Evolutionary conservation across 2,797 vertebrate genomes (phyloP).

Genomic region (Notamacropus eugenii): DNA sequence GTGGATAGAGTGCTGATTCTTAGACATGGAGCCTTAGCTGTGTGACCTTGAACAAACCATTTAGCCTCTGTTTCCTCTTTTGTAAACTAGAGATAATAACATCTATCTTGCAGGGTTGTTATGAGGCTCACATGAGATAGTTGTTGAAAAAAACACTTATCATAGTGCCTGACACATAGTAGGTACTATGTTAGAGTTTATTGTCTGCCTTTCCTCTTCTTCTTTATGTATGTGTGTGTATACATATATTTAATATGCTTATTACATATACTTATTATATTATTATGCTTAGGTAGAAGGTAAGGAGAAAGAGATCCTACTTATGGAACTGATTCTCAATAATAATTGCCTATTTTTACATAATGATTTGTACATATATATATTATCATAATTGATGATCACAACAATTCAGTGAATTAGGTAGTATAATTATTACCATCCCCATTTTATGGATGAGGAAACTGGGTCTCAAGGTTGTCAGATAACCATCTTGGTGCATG

Average conservation of each 20-base stretch:
- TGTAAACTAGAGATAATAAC: not conserved
- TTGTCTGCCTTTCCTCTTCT: not conserved
- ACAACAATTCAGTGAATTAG: not conserved
- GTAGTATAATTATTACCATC: not conserved
- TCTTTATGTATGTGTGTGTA: too few relatives aligned
- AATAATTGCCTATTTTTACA: not conserved
- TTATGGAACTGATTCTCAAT: not conserved
- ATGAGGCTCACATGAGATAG: too few relatives aligned
- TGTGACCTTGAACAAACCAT: not conserved
- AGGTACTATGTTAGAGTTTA: too few relatives aligned
- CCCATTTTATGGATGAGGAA: not conserved
- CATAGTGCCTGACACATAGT: too few relatives aligned
- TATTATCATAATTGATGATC: not conserved
- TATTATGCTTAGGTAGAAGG: not conserved
- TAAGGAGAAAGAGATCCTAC: not conserved
- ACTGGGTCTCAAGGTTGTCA: not conserved
- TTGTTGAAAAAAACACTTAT: too few relatives aligned
- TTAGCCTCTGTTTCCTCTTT: not conserved
- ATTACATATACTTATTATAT: not conserved
- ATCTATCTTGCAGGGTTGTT: not conserved
- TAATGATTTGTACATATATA: not conserved
- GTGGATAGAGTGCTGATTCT: not conserved
- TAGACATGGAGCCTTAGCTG: not conserved
- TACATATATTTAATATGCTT: too few relatives aligned
- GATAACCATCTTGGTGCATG: not conserved